phyloP scores from a whole-genome alignment of 2,113 vertebrate genomes.

The Siniperca chuatsi region DNA sequence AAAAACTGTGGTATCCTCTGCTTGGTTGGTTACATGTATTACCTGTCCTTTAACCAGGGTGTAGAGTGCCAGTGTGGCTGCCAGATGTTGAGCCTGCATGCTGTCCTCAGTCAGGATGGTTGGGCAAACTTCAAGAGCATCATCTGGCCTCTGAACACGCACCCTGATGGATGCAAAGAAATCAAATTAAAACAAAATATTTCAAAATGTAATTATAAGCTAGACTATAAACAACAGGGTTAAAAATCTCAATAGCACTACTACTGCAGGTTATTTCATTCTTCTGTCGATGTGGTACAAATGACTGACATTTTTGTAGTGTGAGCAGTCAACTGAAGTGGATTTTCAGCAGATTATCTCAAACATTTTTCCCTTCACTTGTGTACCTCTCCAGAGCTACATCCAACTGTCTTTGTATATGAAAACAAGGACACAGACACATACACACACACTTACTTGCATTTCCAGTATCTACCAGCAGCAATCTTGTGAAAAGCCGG shows the following conservation, averaged over 20 bases:
- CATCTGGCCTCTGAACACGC: slow-evolving; percentile 87
- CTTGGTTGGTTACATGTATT: neutral
- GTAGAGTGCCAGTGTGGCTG: slow-evolving; percentile 94
- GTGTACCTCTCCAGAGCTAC: neutral
- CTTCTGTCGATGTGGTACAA: neutral
- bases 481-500: slow-evolving; percentile 94
- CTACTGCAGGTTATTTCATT: neutral
- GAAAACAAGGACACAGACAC: neutral
- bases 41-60: slow-evolving; percentile 96
- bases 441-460: slow-evolving; percentile 87
- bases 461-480: slow-evolving; percentile 94
- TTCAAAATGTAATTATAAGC: neutral
- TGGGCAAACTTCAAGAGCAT: slow-evolving; percentile 92
- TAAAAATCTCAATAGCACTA: neutral
- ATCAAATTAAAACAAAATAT: neutral
- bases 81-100: slow-evolving; percentile 98
- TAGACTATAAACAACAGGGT: neutral
- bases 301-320: neutral
- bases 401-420: neutral
- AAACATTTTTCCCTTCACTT: neutral
- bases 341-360: neutral
- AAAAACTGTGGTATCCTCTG: neutral
- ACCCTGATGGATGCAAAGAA: slow-evolving; percentile 83
- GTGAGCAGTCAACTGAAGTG: neutral
- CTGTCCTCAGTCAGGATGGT: slow-evolving; percentile 94